Percentiles rank a stretch among this genome's conserved stretches.
Conservation (phyloP, 2,113 vertebrate species). For the Microtus pennsylvanicus region DNA sequence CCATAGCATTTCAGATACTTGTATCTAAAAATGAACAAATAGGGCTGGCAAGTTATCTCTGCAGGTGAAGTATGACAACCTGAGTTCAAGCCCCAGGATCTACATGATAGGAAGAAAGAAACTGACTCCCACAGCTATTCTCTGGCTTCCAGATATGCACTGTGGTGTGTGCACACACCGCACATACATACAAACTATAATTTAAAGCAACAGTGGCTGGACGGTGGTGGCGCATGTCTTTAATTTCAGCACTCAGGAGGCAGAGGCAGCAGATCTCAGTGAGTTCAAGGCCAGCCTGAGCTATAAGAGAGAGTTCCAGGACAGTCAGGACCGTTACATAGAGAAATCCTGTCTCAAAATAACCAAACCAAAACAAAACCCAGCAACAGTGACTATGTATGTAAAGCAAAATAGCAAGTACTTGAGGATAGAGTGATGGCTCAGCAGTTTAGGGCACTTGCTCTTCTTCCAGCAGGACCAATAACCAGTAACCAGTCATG, state of each 20-base stretch:
- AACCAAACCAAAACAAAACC: no score
- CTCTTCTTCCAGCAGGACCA: background rate
- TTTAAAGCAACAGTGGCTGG: background rate
- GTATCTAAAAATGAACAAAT: conserved; percentile 9
- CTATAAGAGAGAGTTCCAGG: no score
- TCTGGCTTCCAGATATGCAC: background rate
- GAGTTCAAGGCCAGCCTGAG: no score
- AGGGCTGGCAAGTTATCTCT: background rate
- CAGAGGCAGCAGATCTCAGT: no score
- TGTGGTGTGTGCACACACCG: background rate
- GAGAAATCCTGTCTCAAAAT: no score
- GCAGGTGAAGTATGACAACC: background rate
- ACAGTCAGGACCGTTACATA: no score
- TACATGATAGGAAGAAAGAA: background rate
- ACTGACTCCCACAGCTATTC: background rate
- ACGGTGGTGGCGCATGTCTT: no score
- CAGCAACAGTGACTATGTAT: background rate
- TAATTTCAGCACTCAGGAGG: no score
- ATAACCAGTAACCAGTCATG: background rate
- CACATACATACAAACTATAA: background rate
- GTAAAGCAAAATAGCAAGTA: background rate
- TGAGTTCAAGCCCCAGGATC: background rate
- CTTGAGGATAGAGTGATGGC: background rate
- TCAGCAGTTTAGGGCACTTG: background rate
- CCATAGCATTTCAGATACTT: conserved; percentile 15